Percentiles rank a stretch among this genome's conserved stretches.
These are phyloP conservation scores for Nycteola revayana DNA, from an alignment of 2,888 invertebrate genomes.

Conservation along the genomic window DNA sequence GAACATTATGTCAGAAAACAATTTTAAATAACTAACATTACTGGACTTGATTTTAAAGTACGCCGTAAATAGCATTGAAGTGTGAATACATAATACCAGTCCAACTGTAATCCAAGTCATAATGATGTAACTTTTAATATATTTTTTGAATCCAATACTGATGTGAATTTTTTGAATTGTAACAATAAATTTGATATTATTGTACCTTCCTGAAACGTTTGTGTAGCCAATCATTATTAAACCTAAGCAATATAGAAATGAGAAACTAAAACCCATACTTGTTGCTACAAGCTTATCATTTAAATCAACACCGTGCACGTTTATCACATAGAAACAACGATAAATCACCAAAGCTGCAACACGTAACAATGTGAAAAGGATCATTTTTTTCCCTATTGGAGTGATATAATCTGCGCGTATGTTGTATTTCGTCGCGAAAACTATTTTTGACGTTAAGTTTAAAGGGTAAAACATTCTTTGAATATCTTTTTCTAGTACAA, in stretches of 20 bases:
- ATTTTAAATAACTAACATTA: background rate
- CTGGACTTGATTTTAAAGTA: no score
- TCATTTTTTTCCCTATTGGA: slow-evolving; percentile 1
- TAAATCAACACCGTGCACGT: no score
- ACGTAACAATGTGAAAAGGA: no score
- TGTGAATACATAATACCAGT: background rate
- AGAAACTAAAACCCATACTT: no score
- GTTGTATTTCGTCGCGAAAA: slow-evolving; percentile 10
- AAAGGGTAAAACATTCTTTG: slow-evolving; percentile 14
- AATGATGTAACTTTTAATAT: slow-evolving; percentile 1
- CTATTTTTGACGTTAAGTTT: slow-evolving; percentile 6
- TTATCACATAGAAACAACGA: no score
- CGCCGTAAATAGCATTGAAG: background rate
- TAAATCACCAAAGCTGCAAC: no score
- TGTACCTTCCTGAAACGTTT: background rate
- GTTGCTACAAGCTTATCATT: no score
- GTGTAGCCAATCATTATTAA: slow-evolving; percentile 4
- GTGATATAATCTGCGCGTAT: slow-evolving; percentile 11
- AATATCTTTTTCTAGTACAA: slow-evolving; percentile 3
- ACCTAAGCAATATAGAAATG: background rate
- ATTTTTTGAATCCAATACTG: slow-evolving; percentile 2
- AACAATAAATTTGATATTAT: slow-evolving; percentile 11
- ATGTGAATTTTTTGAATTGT: slow-evolving; percentile 16
- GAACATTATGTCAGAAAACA: background rate
- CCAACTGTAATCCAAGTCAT: slow-evolving; percentile 14